These are phyloP conservation scores for Drosophila insularis DNA, from an alignment of 1,140 invertebrate genomes.

Conservation along the genomic window DNA sequence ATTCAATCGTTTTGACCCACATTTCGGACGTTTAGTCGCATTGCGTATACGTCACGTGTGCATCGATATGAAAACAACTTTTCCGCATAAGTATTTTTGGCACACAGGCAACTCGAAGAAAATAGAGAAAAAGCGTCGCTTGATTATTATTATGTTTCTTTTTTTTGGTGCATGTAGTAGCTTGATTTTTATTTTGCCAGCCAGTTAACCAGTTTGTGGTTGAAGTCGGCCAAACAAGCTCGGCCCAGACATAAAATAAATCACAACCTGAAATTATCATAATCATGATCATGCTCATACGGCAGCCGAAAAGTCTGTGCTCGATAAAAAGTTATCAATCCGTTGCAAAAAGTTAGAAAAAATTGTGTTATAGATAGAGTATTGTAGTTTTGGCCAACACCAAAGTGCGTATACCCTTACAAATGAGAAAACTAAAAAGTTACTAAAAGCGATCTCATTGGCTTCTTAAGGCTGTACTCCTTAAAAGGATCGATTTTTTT, in stretches of 20 bases:
- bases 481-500: no score
- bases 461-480: no score
- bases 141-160: not conserved
- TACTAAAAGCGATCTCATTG: no score
- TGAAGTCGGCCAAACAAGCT: conserved; percentile 17
- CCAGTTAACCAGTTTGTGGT: not conserved
- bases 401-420: not conserved
- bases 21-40: conserved; percentile 45
- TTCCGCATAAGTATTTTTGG: conserved; percentile 35
- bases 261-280: conserved; percentile 37
- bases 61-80: not conserved
- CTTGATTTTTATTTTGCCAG: not conserved
- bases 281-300: conserved; percentile 18
- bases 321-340: conserved; percentile 29
- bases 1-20: conserved; percentile 50
- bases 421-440: not conserved
- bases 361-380: not conserved
- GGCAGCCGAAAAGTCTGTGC: not conserved
- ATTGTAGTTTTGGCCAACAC: not conserved
- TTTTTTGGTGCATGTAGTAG: not conserved
- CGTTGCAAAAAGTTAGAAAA: conserved; percentile 1
- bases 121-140: not conserved
- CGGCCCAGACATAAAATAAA: conserved; percentile 25
- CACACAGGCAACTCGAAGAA: not conserved
- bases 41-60: conserved; percentile 71